Percentiles rank a stretch among this genome's conserved stretches.
These are phyloP conservation scores for Xanthostigma xanthostigma DNA, from an alignment of 2,888 invertebrate species.

Conservation along the genomic window DNA sequence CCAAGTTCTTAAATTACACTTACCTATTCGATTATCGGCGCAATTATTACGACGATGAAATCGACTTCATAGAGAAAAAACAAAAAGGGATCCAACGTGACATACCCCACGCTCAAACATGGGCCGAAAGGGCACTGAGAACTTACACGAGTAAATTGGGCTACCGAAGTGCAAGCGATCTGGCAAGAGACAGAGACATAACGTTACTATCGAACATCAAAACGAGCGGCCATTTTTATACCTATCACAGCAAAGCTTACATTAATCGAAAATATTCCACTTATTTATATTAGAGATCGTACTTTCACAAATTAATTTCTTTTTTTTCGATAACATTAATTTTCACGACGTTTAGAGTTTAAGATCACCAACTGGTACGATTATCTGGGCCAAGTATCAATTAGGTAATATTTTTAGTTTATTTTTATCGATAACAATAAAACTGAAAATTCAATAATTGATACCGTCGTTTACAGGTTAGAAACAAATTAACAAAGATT, in stretches of 20 bases:
- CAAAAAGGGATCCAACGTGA: constrained; percentile 50
- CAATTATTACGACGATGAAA: constrained; percentile 76
- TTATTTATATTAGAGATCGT: neutral
- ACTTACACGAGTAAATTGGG: constrained; percentile 39
- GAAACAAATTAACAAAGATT: too few species aligned
- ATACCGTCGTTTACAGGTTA: too few species aligned
- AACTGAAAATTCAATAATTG: too few species aligned
- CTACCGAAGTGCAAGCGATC: constrained; percentile 17
- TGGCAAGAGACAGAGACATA: constrained; percentile 19
- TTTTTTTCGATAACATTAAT: too few species aligned
- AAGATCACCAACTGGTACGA: too few species aligned
- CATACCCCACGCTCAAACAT: constrained; percentile 64
- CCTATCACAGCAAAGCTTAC: constrained; percentile 59
- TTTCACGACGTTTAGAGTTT: too few species aligned
- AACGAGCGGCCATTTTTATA: constrained; percentile 51
- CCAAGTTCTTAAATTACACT: constrained; percentile 65
- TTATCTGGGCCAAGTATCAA: too few species aligned
- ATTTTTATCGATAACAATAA: too few species aligned
- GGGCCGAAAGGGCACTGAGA: constrained; percentile 69
- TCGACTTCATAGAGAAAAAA: constrained; percentile 66
- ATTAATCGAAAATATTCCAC: constrained; percentile 56
- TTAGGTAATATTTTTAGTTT: too few species aligned
- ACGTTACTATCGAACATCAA: constrained; percentile 45
- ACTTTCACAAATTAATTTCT: too few species aligned
- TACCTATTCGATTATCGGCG: constrained; percentile 72